A percentile compares a stretch with the other conserved stretches of the same genome.
Evolutionary conservation across 2,113 vertebrate species (phyloP).

Genomic region (Polypterus bichir): DNA sequence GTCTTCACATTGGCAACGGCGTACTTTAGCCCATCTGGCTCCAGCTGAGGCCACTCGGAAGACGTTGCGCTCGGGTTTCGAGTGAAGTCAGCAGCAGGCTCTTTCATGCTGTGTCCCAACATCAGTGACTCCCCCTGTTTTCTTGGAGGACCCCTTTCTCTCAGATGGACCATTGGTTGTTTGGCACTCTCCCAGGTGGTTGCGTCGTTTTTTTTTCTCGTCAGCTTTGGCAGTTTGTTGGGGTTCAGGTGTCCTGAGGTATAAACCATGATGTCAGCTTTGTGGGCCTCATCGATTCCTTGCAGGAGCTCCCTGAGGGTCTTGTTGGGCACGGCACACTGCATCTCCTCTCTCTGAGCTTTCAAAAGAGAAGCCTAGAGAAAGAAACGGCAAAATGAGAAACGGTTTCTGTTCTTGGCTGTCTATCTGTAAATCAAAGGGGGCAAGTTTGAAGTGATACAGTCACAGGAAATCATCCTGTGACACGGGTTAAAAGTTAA

Average conservation of each 20-base stretch:
- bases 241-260: slow-evolving; percentile 46
- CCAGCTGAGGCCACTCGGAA: too few relatives aligned
- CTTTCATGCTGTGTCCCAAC: slow-evolving; percentile 25
- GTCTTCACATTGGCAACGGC: neutral
- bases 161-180: slow-evolving; percentile 8
- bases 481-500: too few relatives aligned
- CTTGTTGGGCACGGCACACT: neutral
- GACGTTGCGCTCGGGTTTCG: neutral
- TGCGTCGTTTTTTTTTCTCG: slow-evolving; percentile 16
- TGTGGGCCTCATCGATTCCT: slow-evolving; percentile 38
- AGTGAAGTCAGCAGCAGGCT: slow-evolving; percentile 24
- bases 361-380: too few relatives aligned
- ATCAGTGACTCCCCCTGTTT: neutral
- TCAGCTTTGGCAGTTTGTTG: slow-evolving; percentile 33
- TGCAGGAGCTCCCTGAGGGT: slow-evolving; percentile 32
- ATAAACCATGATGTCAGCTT: slow-evolving; percentile 38
- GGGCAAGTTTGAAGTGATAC: too few relatives aligned
- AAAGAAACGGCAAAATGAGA: too few relatives aligned
- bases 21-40: too few relatives aligned
- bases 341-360: too few relatives aligned
- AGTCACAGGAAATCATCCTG: too few relatives aligned
- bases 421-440: too few relatives aligned
- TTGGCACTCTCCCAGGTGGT: slow-evolving; percentile 26
- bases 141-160: neutral
- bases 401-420: too few relatives aligned